Base-by-base conservation (phyloP, 2,888 invertebrate genomes). In the Drosophila rellima region DNA sequence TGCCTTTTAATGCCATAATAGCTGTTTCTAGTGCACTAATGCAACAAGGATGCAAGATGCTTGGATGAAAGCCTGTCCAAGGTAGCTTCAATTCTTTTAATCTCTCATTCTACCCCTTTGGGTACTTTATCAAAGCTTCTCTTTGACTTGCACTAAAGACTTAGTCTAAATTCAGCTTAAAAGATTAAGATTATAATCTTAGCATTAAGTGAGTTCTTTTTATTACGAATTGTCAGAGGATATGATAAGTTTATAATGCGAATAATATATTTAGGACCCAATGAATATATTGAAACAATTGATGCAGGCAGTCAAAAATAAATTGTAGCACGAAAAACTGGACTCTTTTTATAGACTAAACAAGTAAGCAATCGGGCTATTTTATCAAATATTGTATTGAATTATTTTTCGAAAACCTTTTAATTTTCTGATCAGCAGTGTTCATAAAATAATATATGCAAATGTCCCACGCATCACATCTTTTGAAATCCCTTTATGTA, bases 1-100 rank as follows among this genome's bases (percentile, higher is more conserved):
- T 69, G 78, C 57, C 51, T 69, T 69, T 71, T 86, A 79, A 85
- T 69, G 60, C 31, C 70, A 54, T 88, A 77, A 88, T 88, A 66
- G 65, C 71, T 61, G 72, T 67, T 69, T 67, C 55, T 55, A 20
- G 42, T 45, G 33, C 68, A 62, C 48, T 50, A 66, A 66, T 64
- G 70, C 56, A 48, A 51, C 66, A 74, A 70, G 70, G 62, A 52
- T 51, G 56, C 59, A 47, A 37, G 45, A 60, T 50, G 56, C 56
- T 23, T 17, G 18, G 35, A 18, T 26, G 18, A 61, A 18, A 26
- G 7, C 13, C 26, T 45, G 20, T 39, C 64, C 23, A 50, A 68
- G 55, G 33, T 40, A 54, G 18, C 37, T 23, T 37, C 13, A 54
- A 42, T 62, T 56, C 39, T 40, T 26, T 26, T 31, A 18, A 8